Evolutionary conservation across 2,888 invertebrate genomes (phyloP).

Genomic region (Harmothoe impar): DNA sequence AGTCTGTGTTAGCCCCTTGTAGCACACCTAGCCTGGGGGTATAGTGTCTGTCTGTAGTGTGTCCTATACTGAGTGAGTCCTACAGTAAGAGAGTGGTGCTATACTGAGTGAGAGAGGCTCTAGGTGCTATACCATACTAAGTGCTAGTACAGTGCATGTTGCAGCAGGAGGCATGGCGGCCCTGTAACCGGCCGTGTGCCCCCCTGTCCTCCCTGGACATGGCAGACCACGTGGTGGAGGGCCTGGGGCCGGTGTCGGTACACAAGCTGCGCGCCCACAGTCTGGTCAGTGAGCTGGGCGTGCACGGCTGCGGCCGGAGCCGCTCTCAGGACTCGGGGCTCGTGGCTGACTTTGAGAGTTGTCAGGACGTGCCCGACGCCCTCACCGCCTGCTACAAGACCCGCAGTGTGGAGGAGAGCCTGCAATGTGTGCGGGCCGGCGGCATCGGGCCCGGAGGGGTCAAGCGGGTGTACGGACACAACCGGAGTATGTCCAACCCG

Average conservation of each 20-base stretch:
- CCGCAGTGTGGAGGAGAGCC: slow-evolving; percentile 36
- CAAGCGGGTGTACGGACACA: slow-evolving; percentile 33
- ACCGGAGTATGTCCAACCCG: slow-evolving; percentile 54
- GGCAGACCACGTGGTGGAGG: slow-evolving; percentile 16
- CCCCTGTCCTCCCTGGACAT: background rate
- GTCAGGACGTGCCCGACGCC: slow-evolving; percentile 46
- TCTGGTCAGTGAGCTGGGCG: slow-evolving; percentile 32
- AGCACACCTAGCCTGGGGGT: no score
- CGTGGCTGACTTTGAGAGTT: slow-evolving; percentile 63
- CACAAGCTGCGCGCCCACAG: slow-evolving; percentile 53
- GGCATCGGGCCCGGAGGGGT: background rate
- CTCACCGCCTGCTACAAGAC: slow-evolving; percentile 9
- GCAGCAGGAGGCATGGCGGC: no score
- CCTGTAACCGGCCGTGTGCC: background rate
- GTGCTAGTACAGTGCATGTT: no score
- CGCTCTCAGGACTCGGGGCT: slow-evolving; percentile 57
- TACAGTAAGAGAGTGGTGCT: no score
- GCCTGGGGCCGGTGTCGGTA: slow-evolving; percentile 7
- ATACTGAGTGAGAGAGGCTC: no score
- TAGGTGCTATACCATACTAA: no score
- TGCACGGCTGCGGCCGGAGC: slow-evolving; percentile 55
- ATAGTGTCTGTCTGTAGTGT: no score
- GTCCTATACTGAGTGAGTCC: no score
- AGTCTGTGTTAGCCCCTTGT: no score
- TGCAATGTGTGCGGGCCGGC: background rate